Evolutionary conservation across 1,140 invertebrate genomes (phyloP), one percentile per base, ranked within the genome.

Genomic region (Oncopodura yosiiana): DNA sequence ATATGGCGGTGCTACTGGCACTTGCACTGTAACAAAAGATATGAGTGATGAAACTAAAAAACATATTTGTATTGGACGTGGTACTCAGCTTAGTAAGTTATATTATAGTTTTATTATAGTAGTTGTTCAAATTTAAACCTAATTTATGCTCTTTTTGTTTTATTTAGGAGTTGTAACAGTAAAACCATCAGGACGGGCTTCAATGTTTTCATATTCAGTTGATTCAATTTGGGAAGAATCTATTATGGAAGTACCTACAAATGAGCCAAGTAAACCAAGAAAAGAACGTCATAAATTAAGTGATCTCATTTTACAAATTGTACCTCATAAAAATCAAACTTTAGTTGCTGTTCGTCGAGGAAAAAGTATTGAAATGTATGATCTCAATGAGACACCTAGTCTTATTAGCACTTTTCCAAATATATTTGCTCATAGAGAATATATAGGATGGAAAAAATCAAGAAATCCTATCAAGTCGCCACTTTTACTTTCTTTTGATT

Each of bases 281-380:
- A 19, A 16, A 9, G 23, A 27, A 5, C 3, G 3, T 5, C 21
- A 53, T 4, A 34, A 21, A 12, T 29, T 57, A 4, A 41, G 42
- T 51, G 51, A 60, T 26, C 12, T 41, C 12, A 53, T 63, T 39
- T 49, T 42, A 34, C 38, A 60, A 55, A 60, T 57, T 19, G 34
- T 53, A 26, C 30, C 57, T 26, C 16, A 45, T 36, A 51, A 30
- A 41, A 41, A 23, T 2, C 18, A 43, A 16, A 16, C 37, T 12
- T 8, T 56, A 16, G 18, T 44, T 39, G 61, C 30, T 19, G 52
- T 60, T 5, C 41, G 54, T n/a, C 30, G 61, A 46, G 61, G 61
- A 23, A 57, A 46, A 29, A 57, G 53, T 23, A 49, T 63, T 18
- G 50, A 60, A 29, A 43, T 63, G n/a, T 63, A 63, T 23, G 27